Evolutionary conservation across 2,797 vertebrate genomes (phyloP).

Genomic region (Brachymystax lenok): DNA sequence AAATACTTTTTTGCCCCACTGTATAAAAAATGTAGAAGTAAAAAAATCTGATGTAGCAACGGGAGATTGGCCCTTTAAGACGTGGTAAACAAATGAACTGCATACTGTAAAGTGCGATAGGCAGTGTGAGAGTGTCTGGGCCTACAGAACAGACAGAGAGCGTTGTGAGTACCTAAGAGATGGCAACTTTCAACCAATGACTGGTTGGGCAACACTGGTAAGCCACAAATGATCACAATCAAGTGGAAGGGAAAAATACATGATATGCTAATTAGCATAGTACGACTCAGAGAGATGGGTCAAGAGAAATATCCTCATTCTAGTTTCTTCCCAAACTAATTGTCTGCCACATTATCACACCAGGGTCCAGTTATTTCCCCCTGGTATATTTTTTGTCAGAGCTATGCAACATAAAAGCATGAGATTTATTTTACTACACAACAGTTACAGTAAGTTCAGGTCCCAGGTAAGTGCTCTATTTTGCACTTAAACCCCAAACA

Average conservation of each 20-base stretch:
- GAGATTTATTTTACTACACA: background rate
- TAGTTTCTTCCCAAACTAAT: no score
- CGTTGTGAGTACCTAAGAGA: background rate
- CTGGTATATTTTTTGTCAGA: background rate
- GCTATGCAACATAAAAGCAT: background rate
- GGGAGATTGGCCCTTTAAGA: no score
- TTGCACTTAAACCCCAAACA: background rate
- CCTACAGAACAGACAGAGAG: conserved; percentile 2
- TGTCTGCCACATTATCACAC: no score
- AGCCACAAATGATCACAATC: background rate
- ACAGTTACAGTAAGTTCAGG: background rate
- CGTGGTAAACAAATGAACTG: conserved; percentile 3
- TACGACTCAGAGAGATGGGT: background rate
- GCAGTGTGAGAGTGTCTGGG: background rate
- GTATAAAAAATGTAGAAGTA: no score
- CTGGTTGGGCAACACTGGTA: background rate
- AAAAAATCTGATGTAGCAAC: no score
- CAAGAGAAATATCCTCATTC: background rate
- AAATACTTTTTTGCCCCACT: no score
- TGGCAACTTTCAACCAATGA: background rate
- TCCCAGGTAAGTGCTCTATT: background rate
- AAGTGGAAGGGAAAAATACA: background rate
- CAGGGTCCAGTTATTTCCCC: background rate
- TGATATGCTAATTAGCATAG: conserved; percentile 3
- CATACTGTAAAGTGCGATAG: background rate